Base-by-base conservation (phyloP, 2,888 invertebrate species). In the Patella depressa region DNA sequence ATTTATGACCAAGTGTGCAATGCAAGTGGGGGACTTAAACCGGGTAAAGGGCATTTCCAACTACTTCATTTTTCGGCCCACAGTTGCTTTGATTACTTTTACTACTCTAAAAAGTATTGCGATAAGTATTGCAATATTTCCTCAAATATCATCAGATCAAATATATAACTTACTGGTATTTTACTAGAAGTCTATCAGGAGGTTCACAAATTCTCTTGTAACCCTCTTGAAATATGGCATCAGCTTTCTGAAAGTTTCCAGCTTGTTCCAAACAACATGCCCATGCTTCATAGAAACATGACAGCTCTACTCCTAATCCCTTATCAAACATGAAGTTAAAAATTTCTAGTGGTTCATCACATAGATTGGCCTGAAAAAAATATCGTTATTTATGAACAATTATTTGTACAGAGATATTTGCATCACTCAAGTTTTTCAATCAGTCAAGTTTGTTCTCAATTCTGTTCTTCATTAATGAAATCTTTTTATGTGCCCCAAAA, bases 221-320 rank as follows among this genome's bases (percentile, higher is more conserved):
- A 1, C 97, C 98, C 84, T 95, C 92, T 87, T 94, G 93, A 89
- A 95, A 96, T 45, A 98, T 94, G 85, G 95, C 94, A 91, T 97
- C 95, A 0, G 98, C 97, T 88, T 94, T 94, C 89, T 95, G 95
- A 86, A 94, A 95, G 93, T 97, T 96, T 53, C 95, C 95, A 72
- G 93, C 93, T 83, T 95, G 94, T 91, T 98, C 98, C 87, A 96
- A 94, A 86, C 96, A 95, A 89, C 95, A 95, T 0, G 98, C 96
- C 97, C 98, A 98, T 15, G 96, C 95, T 85, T 95, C 94, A 90
- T 97, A 98, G 89, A 97, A 95, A 85, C 95, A 95, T 0, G 97
- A 95, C 82, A 96, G 94, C 92, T 95, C 95, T 53, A 94, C 83
- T 53, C 97, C 97, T 85, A 97, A 94, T 55, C 95, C 96, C 89